Evolutionary conservation across 2,797 vertebrate genomes (phyloP), one percentile per base, ranked within the genome.

Genomic region (Phyllotis vaccarum): DNA sequence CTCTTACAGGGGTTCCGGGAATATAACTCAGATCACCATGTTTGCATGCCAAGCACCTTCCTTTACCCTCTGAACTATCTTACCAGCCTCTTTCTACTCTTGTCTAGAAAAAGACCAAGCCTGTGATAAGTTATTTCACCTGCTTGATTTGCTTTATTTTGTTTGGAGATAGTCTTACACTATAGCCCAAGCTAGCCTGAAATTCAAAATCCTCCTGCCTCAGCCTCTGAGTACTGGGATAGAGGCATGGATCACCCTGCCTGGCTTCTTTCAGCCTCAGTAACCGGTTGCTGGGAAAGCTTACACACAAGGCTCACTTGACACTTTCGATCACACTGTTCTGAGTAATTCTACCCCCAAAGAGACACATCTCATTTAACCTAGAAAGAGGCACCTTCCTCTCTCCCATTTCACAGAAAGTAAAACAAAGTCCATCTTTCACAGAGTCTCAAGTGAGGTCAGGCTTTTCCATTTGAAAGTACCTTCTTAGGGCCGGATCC

Each of bases 381-480:
- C 19, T 49, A 21, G 40, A 10, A 75, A 37, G 40, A 43, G 16
- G 21, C 24, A 56, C 16, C 56, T n/a, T 29, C 34, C 70, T 68
- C 49, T 22, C 17, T 83, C 82, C 68, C 90, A 74, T n/a, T 80
- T 60, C 87, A 90, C 72, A 90, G 70, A 91, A 34, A 12, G 24
- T 21, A 74, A 95, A 85, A 86, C n/a, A 31, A 83, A 89, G 52
- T 76, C 76, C 46, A 24, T n/a, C 58, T 82, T 62, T 7, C 76
- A 34, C n/a, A 37, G 11, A 88, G 29, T 66, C 21, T 1, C 6
- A 17, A 17, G 19, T 43, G 9, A 49, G 56, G 34, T 83, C 75
- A 70, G 24, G 27, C 40, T 54, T 86, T 70, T 19, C 21, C 49
- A 37, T 17, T 70, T 27, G 34, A 54, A 46, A 86, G 37, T n/a